Conservation (phyloP, 1,140 invertebrate species). For the Drosophila albomicans region DNA sequence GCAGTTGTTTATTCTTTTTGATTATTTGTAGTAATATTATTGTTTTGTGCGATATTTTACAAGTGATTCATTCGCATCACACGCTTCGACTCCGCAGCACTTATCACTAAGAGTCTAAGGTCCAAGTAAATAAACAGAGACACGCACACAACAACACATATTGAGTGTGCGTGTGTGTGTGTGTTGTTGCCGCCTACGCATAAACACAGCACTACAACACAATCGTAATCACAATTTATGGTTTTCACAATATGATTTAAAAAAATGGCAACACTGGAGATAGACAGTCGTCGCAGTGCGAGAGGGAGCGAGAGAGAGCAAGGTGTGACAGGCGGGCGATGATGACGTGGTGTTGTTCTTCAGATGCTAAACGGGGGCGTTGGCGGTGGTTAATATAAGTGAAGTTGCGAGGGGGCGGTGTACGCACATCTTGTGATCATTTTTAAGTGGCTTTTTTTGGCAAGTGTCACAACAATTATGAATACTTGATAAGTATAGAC, state of each 20-base stretch:
- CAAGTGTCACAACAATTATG: constrained; percentile 17
- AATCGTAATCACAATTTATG: constrained; percentile 51
- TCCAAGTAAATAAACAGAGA: constrained; percentile 50
- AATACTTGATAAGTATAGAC: not conserved
- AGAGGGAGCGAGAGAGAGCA: constrained; percentile 5
- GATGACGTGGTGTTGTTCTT: constrained; percentile 38
- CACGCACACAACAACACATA: constrained; percentile 2
- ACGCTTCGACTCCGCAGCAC: constrained; percentile 27
- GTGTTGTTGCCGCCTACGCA: constrained; percentile 37
- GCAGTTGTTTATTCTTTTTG: constrained; percentile 4
- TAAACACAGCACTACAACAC: constrained; percentile 33
- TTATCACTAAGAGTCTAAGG: constrained; percentile 52
- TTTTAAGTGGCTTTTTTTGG: constrained; percentile 21
- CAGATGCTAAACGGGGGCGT: constrained; percentile 12
- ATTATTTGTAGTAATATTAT: constrained; percentile 14
- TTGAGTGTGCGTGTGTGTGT: too few species aligned
- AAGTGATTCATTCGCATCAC: constrained; percentile 55
- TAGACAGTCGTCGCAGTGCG: constrained; percentile 1
- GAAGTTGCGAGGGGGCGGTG: not conserved
- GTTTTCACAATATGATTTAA: constrained; percentile 38
- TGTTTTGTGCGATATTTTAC: constrained; percentile 32
- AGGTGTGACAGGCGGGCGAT: constrained; percentile 31
- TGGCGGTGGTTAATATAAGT: not conserved
- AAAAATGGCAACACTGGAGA: constrained; percentile 30
- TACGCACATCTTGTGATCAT: constrained; percentile 43